Evolutionary conservation across 2,113 vertebrate genomes (phyloP).

Genomic region (Boulengeromyrus knoepffleri): DNA sequence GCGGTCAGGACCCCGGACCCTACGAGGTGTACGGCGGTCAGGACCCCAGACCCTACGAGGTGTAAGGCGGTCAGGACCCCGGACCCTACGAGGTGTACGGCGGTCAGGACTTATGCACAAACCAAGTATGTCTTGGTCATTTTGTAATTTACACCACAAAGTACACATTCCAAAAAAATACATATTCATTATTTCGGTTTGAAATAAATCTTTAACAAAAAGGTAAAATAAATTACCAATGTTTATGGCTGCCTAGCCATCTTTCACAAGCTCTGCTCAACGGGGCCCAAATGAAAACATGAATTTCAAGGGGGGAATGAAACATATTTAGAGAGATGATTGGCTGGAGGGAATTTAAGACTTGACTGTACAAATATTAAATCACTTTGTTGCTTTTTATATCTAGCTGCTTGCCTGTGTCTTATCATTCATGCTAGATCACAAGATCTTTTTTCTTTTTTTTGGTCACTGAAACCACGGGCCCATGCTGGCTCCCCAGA

Average conservation of each 20-base stretch:
- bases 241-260: not conserved
- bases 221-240: not conserved
- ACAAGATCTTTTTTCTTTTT: not conserved
- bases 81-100: not conserved
- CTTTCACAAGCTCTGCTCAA: not conserved
- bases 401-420: not conserved
- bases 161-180: not conserved
- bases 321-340: not conserved
- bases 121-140: not conserved
- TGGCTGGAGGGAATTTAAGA: not conserved
- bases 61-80: too few relatives aligned
- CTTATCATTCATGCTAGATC: not conserved
- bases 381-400: not conserved
- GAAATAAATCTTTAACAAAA: not conserved
- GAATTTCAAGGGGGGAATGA: not conserved
- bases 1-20: not conserved
- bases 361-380: not conserved
- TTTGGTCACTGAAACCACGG: not conserved
- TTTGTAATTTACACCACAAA: not conserved
- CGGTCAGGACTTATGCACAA: not conserved
- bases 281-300: not conserved
- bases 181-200: not conserved
- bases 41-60: too few relatives aligned
- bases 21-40: not conserved
- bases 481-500: not conserved